Conservation (phyloP, 2,888 invertebrate species). For the Drosophila heteroneura region DNA sequence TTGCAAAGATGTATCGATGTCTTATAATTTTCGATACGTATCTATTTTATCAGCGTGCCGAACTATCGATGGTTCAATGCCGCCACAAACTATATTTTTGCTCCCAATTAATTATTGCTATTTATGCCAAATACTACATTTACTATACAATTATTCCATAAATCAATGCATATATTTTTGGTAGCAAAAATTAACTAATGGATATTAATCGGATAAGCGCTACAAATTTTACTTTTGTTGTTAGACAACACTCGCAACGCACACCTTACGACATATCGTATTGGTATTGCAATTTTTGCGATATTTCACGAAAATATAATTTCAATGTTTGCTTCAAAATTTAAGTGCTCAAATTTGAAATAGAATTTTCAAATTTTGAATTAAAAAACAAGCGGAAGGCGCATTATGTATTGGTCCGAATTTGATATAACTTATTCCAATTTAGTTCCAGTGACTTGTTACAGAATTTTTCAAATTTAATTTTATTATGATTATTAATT, state of each 20-base stretch:
- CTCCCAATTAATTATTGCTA: neutral
- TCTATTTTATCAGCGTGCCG: neutral
- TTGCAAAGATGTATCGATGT: slow-evolving; percentile 50
- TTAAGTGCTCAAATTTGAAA: neutral
- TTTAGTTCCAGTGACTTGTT: neutral
- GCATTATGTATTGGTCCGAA: neutral
- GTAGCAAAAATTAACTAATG: no score
- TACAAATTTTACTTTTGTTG: neutral
- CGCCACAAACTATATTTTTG: neutral
- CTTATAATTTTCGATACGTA: slow-evolving; percentile 2
- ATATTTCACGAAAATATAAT: neutral
- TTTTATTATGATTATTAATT: slow-evolving; percentile 54
- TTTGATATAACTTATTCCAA: neutral
- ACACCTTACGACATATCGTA: neutral
- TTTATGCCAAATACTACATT: neutral
- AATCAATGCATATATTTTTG: neutral
- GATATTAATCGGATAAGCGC: neutral
- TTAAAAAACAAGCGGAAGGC: neutral
- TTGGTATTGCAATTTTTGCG: neutral
- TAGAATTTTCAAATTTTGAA: neutral
- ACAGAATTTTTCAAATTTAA: slow-evolving; percentile 33
- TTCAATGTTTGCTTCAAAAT: neutral
- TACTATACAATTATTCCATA: neutral
- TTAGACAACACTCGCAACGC: slow-evolving; percentile 15
- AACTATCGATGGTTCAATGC: slow-evolving; percentile 26